These are phyloP conservation scores for Fistularia commersonii DNA, from an alignment of 2,797 vertebrate genomes.

Conservation along the genomic window DNA sequence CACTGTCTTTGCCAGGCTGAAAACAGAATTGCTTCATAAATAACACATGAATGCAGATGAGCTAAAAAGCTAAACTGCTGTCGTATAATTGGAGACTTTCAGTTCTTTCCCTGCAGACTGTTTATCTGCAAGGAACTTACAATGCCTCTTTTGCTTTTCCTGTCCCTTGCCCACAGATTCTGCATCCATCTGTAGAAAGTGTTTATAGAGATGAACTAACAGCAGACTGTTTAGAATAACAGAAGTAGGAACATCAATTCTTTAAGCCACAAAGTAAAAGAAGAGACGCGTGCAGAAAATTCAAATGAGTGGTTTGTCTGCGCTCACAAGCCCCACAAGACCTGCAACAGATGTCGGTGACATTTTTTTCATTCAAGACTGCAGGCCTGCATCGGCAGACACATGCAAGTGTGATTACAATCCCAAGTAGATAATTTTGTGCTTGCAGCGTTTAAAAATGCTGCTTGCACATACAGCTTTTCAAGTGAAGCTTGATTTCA, in stretches of 20 bases:
- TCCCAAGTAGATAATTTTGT: neutral
- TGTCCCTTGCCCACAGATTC: no score
- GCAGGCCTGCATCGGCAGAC: neutral
- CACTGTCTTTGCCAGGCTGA: no score
- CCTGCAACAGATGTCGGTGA: constrained; percentile 23
- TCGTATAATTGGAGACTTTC: no score
- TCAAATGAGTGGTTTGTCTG: constrained; percentile 2
- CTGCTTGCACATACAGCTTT: neutral
- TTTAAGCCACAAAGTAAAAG: constrained; percentile 22
- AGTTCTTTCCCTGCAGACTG: no score
- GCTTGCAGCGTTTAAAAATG: no score
- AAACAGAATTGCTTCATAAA: no score
- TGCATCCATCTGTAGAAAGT: no score
- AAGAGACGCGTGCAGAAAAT: constrained; percentile 4
- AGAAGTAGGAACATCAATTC: constrained; percentile 12
- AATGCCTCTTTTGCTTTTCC: no score
- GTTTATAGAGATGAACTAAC: neutral
- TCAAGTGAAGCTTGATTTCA: neutral
- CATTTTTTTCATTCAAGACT: constrained; percentile 10
- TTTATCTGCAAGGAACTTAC: no score
- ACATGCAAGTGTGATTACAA: constrained; percentile 4
- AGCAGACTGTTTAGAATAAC: neutral
- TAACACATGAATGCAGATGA: no score
- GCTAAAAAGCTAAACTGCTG: no score
- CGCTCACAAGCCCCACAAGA: constrained; percentile 11